Evolutionary conservation across 2,113 vertebrate genomes (phyloP).

Genomic region (Euleptes europaea): DNA sequence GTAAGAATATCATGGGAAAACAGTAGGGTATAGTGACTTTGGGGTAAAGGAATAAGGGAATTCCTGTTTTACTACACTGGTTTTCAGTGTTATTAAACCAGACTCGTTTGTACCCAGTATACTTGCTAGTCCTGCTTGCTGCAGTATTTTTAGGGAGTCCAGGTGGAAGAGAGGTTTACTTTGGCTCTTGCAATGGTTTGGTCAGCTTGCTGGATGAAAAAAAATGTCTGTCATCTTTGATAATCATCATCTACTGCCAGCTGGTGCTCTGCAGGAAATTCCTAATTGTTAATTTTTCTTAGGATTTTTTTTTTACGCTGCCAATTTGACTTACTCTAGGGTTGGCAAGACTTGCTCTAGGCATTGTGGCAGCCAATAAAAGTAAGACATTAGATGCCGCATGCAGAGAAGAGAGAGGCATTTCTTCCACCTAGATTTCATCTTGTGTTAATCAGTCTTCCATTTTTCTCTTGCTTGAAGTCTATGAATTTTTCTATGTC

Average conservation of each 20-base stretch:
- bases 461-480: constrained; percentile 11
- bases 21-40: neutral
- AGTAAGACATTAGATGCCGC: constrained; percentile 14
- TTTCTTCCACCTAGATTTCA: neutral
- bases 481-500: constrained; percentile 2
- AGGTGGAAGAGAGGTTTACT: neutral
- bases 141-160: neutral
- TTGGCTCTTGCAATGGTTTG: neutral
- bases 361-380: constrained; percentile 18
- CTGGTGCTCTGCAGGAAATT: constrained; percentile 35
- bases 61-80: neutral
- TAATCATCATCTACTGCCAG: constrained; percentile 28
- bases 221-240: neutral
- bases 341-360: constrained; percentile 39
- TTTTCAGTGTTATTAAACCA: neutral
- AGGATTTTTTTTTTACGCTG: neutral
- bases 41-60: neutral
- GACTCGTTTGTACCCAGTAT: neutral
- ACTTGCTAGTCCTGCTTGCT: neutral
- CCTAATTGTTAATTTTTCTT: constrained; percentile 22
- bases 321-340: constrained; percentile 29
- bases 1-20: constrained; percentile 11
- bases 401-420: constrained; percentile 3
- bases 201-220: constrained; percentile 1
- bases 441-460: constrained; percentile 2